These are phyloP conservation scores for Heliconius hermathena DNA, from an alignment of 1,140 invertebrate genomes.

Conservation along the genomic window DNA sequence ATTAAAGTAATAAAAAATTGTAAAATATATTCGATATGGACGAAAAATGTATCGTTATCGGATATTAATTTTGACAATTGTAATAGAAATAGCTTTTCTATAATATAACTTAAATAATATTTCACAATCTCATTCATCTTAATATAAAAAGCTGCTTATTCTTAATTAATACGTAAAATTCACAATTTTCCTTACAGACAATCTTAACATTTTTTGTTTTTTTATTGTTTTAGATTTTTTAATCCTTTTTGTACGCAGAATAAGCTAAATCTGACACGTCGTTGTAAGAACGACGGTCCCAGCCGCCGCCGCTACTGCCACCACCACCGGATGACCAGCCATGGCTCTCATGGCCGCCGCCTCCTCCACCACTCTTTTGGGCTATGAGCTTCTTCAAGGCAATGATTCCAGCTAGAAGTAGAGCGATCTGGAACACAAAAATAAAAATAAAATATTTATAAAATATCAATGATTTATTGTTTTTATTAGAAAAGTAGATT, in stretches of 20 bases:
- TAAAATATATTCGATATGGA: too few species aligned
- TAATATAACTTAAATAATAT: neutral
- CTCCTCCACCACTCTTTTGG: constrained; percentile 84
- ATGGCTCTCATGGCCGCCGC: constrained; percentile 79
- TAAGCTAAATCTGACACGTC: constrained; percentile 87
- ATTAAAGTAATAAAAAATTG: too few species aligned
- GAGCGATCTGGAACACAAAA: constrained; percentile 82
- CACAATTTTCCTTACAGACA: neutral
- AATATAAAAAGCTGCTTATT: neutral
- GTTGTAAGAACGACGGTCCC: constrained; percentile 75
- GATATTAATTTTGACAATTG: too few species aligned
- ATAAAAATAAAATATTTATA: neutral
- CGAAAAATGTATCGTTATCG: too few species aligned
- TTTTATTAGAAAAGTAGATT: too few species aligned
- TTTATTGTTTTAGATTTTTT: constrained; percentile 18
- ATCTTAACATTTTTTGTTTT: too few species aligned
- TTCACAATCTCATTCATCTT: neutral
- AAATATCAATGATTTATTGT: too few species aligned
- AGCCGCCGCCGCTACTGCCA: constrained; percentile 77
- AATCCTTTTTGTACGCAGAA: constrained; percentile 80
- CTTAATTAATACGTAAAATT: neutral
- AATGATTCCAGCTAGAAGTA: constrained; percentile 89
- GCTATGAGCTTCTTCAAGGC: constrained; percentile 89
- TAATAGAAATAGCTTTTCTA: neutral
- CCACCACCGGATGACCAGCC: constrained; percentile 82